Conservation (phyloP, 35 echinoderm and acorn worm genomes). For the Apostichopus californicus region DNA sequence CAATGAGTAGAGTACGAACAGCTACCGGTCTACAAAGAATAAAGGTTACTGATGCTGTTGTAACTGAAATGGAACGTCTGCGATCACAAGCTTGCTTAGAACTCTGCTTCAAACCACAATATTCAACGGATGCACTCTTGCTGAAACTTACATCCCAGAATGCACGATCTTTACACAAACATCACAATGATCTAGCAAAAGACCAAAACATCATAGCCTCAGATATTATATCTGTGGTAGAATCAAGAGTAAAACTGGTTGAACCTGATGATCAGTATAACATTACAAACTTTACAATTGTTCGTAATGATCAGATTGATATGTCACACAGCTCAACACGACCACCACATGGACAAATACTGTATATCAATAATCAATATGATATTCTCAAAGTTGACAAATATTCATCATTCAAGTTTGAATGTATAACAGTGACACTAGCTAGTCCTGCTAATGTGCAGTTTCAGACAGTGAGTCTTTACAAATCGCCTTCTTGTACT, state of each 20-base stretch:
- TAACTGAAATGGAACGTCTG: neutral
- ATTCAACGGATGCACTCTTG: neutral
- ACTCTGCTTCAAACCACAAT: neutral
- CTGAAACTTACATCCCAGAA: too few species aligned
- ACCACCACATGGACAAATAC: slow-evolving; percentile 1
- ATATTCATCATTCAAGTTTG: neutral
- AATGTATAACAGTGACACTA: neutral
- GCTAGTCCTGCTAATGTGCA: neutral
- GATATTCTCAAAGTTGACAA: neutral
- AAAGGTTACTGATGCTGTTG: neutral
- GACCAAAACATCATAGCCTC: too few species aligned
- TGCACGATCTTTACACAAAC: too few species aligned
- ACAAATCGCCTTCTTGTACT: slow-evolving; percentile 12
- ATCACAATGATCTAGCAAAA: too few species aligned
- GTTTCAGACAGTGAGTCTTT: neutral
- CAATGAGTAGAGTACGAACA: neutral
- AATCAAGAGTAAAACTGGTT: too few species aligned
- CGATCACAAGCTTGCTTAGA: neutral
- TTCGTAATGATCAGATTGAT: too few species aligned
- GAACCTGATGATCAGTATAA: too few species aligned
- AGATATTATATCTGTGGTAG: too few species aligned
- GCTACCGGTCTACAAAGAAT: neutral
- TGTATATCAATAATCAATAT: neutral
- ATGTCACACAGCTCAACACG: neutral
- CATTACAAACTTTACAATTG: too few species aligned